Conservation (phyloP, 2,113 vertebrate genomes). For the Prinia subflava region DNA sequence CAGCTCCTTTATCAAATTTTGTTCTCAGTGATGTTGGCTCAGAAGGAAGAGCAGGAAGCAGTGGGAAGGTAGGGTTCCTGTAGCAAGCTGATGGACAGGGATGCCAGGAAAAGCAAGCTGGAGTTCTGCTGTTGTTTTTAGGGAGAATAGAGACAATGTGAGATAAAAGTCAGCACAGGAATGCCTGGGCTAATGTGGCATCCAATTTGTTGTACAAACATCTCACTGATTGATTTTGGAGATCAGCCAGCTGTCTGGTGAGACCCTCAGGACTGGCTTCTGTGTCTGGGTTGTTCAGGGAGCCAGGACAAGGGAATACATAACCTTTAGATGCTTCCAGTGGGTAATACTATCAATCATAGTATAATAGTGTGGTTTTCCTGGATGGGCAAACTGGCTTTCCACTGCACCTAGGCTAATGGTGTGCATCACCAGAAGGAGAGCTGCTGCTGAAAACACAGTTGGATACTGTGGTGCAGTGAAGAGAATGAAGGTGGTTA, state of each 20-base stretch:
- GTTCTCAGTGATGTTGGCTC: neutral
- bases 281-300: neutral
- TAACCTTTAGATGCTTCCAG: neutral
- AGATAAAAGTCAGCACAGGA: neutral
- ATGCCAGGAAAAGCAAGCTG: neutral
- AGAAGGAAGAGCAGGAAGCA: neutral
- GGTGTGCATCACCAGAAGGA: neutral
- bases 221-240: neutral
- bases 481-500: neutral
- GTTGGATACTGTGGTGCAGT: neutral
- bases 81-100: neutral
- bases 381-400: neutral
- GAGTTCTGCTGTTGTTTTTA: neutral
- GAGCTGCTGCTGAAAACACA: neutral
- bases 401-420: neutral
- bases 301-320: neutral
- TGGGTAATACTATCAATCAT: accelerated
- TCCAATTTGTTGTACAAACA: neutral
- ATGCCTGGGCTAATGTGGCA: neutral
- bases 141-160: neutral
- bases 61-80: neutral
- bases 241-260: neutral
- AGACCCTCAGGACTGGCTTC: neutral
- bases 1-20: neutral
- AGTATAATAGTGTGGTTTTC: neutral